Conservation (phyloP, 2,888 invertebrate genomes). For the Nasonovia ribisnigri region DNA sequence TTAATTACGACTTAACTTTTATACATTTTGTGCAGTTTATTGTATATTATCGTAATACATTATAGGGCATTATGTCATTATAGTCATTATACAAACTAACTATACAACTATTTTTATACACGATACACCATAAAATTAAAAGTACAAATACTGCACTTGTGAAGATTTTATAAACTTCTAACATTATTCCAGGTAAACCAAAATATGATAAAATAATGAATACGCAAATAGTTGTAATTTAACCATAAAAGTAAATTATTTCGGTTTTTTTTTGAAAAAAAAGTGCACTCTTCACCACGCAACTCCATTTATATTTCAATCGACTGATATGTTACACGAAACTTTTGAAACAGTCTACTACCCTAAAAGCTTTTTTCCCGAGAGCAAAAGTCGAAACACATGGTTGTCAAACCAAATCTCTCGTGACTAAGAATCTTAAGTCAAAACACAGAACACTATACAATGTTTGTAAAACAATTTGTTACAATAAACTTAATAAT, state of each 20-base stretch:
- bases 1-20: neutral
- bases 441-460: neutral
- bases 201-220: neutral
- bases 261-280: neutral
- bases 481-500: neutral
- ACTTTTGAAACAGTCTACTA: neutral
- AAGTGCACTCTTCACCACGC: neutral
- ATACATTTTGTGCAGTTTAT: neutral
- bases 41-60: neutral
- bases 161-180: neutral
- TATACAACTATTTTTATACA: neutral
- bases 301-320: neutral
- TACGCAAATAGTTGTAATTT: neutral
- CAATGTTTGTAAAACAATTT: neutral
- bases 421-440: neutral
- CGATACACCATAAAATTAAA: neutral
- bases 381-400: neutral
- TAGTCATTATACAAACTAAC: neutral
- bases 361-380: conserved; percentile 4
- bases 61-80: too few species aligned
- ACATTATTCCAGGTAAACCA: neutral
- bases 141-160: neutral
- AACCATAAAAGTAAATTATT: neutral
- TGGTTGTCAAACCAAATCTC: neutral
- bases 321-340: neutral